Evolutionary conservation across 1,140 invertebrate species (phyloP).

Genomic region (Anastrepha obliqua): DNA sequence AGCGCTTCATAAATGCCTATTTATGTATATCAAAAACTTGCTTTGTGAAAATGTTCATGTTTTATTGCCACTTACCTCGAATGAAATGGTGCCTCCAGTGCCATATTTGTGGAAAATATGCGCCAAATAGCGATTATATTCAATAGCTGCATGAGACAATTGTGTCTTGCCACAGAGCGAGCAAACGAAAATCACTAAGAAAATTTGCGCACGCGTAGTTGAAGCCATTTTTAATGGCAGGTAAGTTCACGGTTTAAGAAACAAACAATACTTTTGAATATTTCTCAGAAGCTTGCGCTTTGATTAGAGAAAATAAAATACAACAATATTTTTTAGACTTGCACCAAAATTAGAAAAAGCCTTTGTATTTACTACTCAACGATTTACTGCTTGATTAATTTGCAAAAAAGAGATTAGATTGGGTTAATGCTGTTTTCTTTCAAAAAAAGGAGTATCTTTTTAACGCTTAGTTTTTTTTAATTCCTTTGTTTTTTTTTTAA

Average conservation of each 20-base stretch:
- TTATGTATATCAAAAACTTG: not conserved
- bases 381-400: too few relatives aligned
- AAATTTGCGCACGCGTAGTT: constrained; percentile 12
- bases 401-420: too few relatives aligned
- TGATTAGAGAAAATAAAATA: too few relatives aligned
- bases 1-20: too few relatives aligned
- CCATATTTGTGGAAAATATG: constrained; percentile 79
- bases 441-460: too few relatives aligned
- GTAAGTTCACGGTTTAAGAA: too few relatives aligned
- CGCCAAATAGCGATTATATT: constrained; percentile 71
- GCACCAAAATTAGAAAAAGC: too few relatives aligned
- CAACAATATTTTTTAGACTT: too few relatives aligned
- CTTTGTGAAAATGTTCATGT: not conserved
- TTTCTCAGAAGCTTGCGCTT: not conserved
- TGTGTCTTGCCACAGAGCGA: not conserved
- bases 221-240: constrained; percentile 7
- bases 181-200: constrained; percentile 16
- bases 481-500: not conserved
- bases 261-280: not conserved
- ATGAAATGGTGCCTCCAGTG: constrained; percentile 77
- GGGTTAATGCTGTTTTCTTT: too few relatives aligned
- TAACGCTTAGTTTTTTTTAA: too few relatives aligned
- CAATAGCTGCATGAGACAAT: constrained; percentile 60
- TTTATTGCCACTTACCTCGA: constrained; percentile 76
- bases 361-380: too few relatives aligned